These are phyloP conservation scores for Aplochiton taeniatus DNA, from an alignment of 2,797 vertebrate genomes.

Conservation along the genomic window DNA sequence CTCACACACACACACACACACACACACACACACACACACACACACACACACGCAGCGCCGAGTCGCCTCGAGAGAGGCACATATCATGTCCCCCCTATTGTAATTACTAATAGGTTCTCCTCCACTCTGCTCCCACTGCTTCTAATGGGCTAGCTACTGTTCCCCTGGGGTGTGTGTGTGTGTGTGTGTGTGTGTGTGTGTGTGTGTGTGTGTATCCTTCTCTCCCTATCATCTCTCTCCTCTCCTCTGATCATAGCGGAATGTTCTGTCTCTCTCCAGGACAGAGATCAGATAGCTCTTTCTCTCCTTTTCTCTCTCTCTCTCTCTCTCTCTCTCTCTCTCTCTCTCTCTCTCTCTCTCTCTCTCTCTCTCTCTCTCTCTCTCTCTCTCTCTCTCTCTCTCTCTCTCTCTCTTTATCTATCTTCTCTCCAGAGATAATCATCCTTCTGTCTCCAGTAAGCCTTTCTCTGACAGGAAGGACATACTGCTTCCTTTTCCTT, in stretches of 20 bases:
- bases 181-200: neutral
- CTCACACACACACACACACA: neutral
- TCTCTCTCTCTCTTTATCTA: conserved; percentile 17
- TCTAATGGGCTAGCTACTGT: conserved; percentile 5
- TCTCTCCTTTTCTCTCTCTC: conserved; percentile 6
- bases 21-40: neutral
- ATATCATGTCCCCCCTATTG: neutral
- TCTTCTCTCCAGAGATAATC: neutral
- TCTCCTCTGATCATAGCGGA: neutral
- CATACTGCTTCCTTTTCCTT: no score
- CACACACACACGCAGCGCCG: conserved; percentile 3
- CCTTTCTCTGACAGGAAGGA: no score
- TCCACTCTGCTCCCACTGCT: neutral
- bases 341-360: conserved; percentile 3
- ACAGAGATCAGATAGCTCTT: conserved; percentile 12
- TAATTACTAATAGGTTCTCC: neutral
- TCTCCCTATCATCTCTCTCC: neutral
- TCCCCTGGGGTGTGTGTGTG: neutral
- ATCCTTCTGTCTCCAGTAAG: no score
- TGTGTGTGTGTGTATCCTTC: conserved; percentile 1
- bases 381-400: conserved; percentile 14
- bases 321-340: neutral
- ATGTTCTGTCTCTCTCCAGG: conserved; percentile 7
- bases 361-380: neutral
- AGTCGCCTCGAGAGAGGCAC: neutral